phyloP scores from a whole-genome alignment of 2,888 invertebrate genomes.

The Mylabris sibirica region DNA sequence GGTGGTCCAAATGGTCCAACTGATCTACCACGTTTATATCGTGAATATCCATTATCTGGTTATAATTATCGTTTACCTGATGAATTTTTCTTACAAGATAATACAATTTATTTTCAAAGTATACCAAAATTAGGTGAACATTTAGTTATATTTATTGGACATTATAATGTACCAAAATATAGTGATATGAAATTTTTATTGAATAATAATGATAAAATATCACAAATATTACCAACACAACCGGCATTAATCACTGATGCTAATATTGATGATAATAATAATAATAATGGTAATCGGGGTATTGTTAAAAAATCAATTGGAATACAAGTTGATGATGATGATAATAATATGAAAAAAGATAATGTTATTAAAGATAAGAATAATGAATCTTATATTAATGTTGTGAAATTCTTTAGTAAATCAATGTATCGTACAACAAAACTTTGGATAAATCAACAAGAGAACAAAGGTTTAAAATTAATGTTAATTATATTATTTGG shows the following conservation, averaged over 20 bases:
- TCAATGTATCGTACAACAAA: slow-evolving; percentile 53
- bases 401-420: neutral
- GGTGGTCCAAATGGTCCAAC: slow-evolving; percentile 70
- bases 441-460: slow-evolving; percentile 76
- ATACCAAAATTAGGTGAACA: slow-evolving; percentile 50
- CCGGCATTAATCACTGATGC: slow-evolving; percentile 53
- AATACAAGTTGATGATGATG: slow-evolving; percentile 64
- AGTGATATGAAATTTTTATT: slow-evolving; percentile 56
- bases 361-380: neutral
- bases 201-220: slow-evolving; percentile 44
- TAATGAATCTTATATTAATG: neutral
- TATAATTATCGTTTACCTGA: slow-evolving; percentile 52
- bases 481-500: slow-evolving; percentile 73
- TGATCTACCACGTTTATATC: slow-evolving; percentile 48
- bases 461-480: slow-evolving; percentile 77
- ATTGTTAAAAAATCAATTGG: slow-evolving; percentile 60
- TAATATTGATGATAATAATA: slow-evolving; percentile 54
- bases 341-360: neutral
- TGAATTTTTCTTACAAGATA: slow-evolving; percentile 43
- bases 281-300: slow-evolving; percentile 28
- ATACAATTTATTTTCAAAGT: slow-evolving; percentile 53
- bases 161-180: slow-evolving; percentile 75
- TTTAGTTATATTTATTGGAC: slow-evolving; percentile 65
- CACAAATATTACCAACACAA: slow-evolving; percentile 21
- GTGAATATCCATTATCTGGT: slow-evolving; percentile 54